Evolutionary conservation across 2,888 invertebrate species (phyloP), one percentile per base, ranked within the genome.

Genomic region (Dryococelus australis): DNA sequence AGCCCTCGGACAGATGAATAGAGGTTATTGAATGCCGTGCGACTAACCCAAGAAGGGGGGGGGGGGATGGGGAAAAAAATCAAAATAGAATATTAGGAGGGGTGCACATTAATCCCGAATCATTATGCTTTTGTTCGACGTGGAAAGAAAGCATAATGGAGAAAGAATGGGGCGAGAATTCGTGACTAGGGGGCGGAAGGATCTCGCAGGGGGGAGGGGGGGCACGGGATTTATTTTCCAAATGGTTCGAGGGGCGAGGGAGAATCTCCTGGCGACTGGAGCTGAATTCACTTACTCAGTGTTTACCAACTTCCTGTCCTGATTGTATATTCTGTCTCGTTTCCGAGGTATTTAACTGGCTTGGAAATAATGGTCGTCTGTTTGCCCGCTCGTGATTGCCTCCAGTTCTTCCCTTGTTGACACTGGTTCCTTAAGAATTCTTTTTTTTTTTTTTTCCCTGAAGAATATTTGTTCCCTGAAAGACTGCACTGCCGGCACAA

Each of bases 51-150:
- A 28, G 83, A 28, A 43, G 83, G 10, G 28, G 83, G 83, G 24
- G 24, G 83, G 83, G 0, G 83, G 35, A 9, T 10, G 35, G 9
- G 83, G 43, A n/a, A 35, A 83, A 35, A 83, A 35, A 83, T 35
- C 28, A 83, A 83, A 83, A 83, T 85, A 85, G 81, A 87, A 87
- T 87, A 85, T 87, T 51, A 87, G 79, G 81, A 85, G 81, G 81
- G 87, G 84, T 87, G 85, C 88, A 85, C 88, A 87, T 88, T 88
- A 88, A 88, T 88, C 88, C 88, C 86, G 83, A 87, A 87, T 88
- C 88, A 87, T 88, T 88, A 87, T 83, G 87, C 87, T 85, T 86
- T 88, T 88, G 88, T 88, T 87, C 88, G 85, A 84, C 53, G 86
- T 87, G 65, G 86, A 86, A 87, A 84, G 86, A 86, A 87, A 88